A percentile compares a stretch with the other conserved stretches of the same genome.
These are phyloP conservation scores for Barypeithes pellucidus DNA, from an alignment of 2,888 invertebrate genomes.

Conservation along the genomic window DNA sequence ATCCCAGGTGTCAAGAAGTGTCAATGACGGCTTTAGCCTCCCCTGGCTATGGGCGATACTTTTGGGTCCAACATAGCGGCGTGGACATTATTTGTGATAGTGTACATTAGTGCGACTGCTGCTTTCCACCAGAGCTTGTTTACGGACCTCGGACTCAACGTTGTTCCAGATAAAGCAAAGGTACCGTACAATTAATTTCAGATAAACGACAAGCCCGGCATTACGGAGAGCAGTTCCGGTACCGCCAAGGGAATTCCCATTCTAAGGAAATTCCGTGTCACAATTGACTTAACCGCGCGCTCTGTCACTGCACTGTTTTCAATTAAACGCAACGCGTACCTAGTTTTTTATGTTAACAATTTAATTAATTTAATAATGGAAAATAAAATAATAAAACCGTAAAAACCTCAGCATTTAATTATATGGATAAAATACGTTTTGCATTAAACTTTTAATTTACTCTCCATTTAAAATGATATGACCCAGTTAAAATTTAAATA, in stretches of 20 bases:
- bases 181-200: conserved; percentile 59
- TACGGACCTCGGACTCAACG: conserved; percentile 65
- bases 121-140: conserved; percentile 62
- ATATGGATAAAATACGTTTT: conserved; percentile 5
- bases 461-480: conserved; percentile 11
- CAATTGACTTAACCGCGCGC: conserved; percentile 41
- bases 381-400: conserved; percentile 23
- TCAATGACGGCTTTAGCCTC: conserved; percentile 46
- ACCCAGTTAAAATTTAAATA: conserved; percentile 5
- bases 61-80: conserved; percentile 48
- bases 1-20: conserved; percentile 44
- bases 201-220: neutral
- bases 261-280: conserved; percentile 60
- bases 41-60: conserved; percentile 53
- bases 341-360: conserved; percentile 2
- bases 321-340: conserved; percentile 27
- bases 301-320: conserved; percentile 19
- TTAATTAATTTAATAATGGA: conserved; percentile 20
- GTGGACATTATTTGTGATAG: conserved; percentile 60
- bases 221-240: conserved; percentile 54
- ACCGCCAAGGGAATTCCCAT: conserved; percentile 58
- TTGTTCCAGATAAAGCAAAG: conserved; percentile 66
- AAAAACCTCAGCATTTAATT: conserved; percentile 15
- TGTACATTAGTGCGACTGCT: conserved; percentile 56
- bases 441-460: neutral